Evolutionary conservation across 92 coral and sea anemone genomes (phyloP), one percentile per base, ranked within the genome.

Genomic region (Desmophyllum pertusum): DNA sequence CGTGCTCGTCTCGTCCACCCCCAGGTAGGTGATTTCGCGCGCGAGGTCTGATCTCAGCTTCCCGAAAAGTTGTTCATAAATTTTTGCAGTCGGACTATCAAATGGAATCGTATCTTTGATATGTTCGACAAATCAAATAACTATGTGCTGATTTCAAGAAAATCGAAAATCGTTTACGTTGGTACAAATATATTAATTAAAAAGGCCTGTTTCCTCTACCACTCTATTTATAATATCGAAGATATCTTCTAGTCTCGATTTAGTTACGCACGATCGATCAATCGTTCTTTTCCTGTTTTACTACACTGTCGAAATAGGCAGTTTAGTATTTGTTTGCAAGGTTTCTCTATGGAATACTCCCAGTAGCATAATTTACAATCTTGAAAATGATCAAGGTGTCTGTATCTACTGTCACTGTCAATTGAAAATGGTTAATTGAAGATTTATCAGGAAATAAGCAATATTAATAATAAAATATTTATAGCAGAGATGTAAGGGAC

Each of bases 1-100:
- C 90, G 18, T 89, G 90, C 72, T 84, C 89, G 6, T 51, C 89
- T 27, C 86, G 89, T 23, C 99, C 99, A 4, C 99, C 99, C 51
- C 76, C 95, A 38, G 99, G 99, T 96, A 30, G 52, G 99, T 83
- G 77, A 84, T 66, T 72, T 18, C 71, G 41, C 52, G 73, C 51
- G 74, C 31, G 42, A 25, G 7, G 33, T 38, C 52, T 29, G 62
- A n/a, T n/a, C n/a, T n/a, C n/a, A n/a, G n/a, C n/a, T 41, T 70
- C 10, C 15, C 13, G 39, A 57, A 59, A 73, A 31, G 65, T 68
- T 40, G 19, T 39, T 23, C 33, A 21, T n/a, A n/a, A n/a, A n/a
- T n/a, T n/a, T n/a, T 29, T 77, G 41, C 41, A 71, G 43, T 37
- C 66, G 55, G 23, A n/a, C n/a, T n/a, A n/a, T n/a, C n/a, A n/a